Conservation (phyloP, 2,888 invertebrate species). For the Ormyrus thymus region DNA sequence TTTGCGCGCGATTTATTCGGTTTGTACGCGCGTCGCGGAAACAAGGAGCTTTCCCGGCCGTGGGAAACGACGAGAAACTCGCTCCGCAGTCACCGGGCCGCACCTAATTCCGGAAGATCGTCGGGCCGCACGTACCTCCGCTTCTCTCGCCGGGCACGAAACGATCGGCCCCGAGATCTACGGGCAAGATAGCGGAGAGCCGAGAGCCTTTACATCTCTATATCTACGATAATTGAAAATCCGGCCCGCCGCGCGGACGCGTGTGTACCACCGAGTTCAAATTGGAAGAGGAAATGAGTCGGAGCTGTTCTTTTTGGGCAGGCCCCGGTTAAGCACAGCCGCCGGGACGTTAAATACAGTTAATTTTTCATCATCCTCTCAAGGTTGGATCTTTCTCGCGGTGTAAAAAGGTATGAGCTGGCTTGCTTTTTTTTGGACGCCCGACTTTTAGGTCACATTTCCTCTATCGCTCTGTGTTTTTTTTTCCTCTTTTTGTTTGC, state of each 20-base stretch:
- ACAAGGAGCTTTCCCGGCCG: neutral
- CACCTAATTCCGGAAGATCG: conserved; percentile 35
- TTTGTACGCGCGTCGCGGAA: neutral
- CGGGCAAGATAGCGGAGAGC: conserved; percentile 21
- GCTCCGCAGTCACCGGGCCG: conserved; percentile 14
- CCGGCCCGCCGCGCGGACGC: neutral
- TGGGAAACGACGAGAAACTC: conserved; percentile 22
- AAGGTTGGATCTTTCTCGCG: too few species aligned
- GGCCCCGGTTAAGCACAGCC: too few species aligned
- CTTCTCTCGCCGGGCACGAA: neutral
- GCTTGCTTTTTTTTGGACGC: too few species aligned
- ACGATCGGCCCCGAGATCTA: conserved; percentile 4
- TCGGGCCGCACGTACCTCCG: conserved; percentile 35
- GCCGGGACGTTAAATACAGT: too few species aligned
- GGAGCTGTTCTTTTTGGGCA: neutral
- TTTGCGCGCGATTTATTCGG: neutral
- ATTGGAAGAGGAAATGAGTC: conserved; percentile 40
- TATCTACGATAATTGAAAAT: conserved; percentile 44
- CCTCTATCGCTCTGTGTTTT: too few species aligned
- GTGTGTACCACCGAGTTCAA: conserved; percentile 13
- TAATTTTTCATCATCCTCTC: too few species aligned
- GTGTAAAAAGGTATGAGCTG: too few species aligned
- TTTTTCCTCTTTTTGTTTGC: too few species aligned
- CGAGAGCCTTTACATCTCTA: conserved; percentile 34
- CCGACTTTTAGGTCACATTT: too few species aligned